Evolutionary conservation across 2,888 invertebrate species (phyloP), one percentile per base, ranked within the genome.

Genomic region (Drosophila robusta): DNA sequence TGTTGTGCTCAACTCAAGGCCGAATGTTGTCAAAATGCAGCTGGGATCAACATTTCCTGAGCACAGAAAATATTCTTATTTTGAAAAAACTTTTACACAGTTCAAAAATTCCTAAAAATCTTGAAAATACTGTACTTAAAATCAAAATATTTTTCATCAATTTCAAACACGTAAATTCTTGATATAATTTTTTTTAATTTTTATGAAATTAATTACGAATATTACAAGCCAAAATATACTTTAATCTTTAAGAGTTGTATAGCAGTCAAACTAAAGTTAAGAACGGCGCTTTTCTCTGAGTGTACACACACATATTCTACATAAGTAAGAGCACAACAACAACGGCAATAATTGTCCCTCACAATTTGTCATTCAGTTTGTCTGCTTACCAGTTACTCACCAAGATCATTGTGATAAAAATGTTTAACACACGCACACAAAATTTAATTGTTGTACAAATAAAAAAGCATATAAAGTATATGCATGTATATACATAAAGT

Each of bases 401-500:
- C 65, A 67, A 68, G 58, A 70, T 64, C 65, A 68, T 79, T 44
- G 70, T 61, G 70, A 79, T 82, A 56, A 73, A 64, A 75, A 75
- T 63, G 52, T 62, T 72, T 58, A 42, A 26, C 38, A 54, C 70
- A 46, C 47, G 24, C 24, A 22, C 7, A 60, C 52, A 56, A 66
- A 44, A 47, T 70, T 88, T 86, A 82, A 88, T 86, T 82, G 83
- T 88, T 88, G 61, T 61, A 69, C 84, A 88, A 88, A 82, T 79
- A 78, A 61, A 64, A 66, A 58, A 56, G 44, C 22, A 29, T 55
- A 32, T 54, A 70, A 61, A 42, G 7, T 36, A 44, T 11, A 18
- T 38, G 14, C 12, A 38, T 26, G 24, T 8, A 14, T 29, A 56
- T 36, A 12, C 14, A 44, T 16, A 1, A 11, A n/a, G 14, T 29